Evolutionary conservation across 2,888 invertebrate genomes (phyloP).

Genomic region (Zygogramma bicolorata): DNA sequence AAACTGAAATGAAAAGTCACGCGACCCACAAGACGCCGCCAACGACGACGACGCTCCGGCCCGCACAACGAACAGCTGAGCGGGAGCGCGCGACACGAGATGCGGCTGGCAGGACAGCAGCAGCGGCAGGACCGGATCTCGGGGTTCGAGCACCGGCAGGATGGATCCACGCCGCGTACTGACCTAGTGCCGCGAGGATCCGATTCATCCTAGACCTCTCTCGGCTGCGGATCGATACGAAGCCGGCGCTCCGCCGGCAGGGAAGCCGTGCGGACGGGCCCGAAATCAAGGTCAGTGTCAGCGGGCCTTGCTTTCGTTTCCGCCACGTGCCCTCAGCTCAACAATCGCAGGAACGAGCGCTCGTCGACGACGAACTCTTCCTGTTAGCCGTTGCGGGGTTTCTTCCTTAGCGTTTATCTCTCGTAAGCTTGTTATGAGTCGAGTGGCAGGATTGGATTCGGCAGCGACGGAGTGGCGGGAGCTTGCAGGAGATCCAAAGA

Average conservation of each 20-base stretch:
- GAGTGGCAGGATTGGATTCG: background rate
- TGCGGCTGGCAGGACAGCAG: background rate
- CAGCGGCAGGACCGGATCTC: background rate
- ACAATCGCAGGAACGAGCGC: background rate
- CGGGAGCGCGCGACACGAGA: slow-evolving; percentile 3
- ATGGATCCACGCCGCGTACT: slow-evolving; percentile 31
- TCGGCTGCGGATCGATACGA: slow-evolving; percentile 22
- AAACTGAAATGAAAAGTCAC: background rate
- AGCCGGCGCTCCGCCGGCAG: slow-evolving; percentile 26
- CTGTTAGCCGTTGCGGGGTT: background rate
- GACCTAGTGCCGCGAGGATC: slow-evolving; percentile 33
- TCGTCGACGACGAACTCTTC: background rate
- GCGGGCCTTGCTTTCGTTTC: background rate
- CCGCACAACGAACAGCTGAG: slow-evolving; percentile 13
- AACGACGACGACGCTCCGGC: too few species aligned
- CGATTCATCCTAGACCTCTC: slow-evolving; percentile 24
- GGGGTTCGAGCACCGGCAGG: slow-evolving; percentile 15
- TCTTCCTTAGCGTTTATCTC: background rate
- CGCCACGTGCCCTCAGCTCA: background rate
- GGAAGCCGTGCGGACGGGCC: slow-evolving; percentile 2
- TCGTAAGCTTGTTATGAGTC: background rate
- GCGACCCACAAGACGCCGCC: background rate
- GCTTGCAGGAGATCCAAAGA: too few species aligned
- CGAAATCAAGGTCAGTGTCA: slow-evolving; percentile 33
- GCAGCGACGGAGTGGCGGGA: background rate